Percentiles rank a stretch among this genome's conserved stretches.
Conservation (phyloP, 2,797 vertebrate species). For the Anguilla megastoma region DNA sequence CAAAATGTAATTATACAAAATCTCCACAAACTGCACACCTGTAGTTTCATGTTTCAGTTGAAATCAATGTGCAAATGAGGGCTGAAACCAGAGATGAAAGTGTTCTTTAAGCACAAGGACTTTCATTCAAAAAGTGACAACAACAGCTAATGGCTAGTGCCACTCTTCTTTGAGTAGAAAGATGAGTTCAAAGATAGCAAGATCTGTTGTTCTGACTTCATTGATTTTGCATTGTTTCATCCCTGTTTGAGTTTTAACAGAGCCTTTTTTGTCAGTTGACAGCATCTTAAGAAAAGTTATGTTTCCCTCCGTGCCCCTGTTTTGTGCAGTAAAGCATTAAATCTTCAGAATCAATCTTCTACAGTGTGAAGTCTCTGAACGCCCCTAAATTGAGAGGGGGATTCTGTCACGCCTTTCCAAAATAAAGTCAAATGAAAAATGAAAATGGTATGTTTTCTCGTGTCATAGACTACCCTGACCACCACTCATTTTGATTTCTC, state of each 20-base stretch:
- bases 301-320: background rate
- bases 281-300: slow-evolving; percentile 5
- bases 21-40: background rate
- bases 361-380: background rate
- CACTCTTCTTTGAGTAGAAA: slow-evolving; percentile 10
- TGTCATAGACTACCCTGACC: background rate
- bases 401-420: background rate
- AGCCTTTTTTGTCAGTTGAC: slow-evolving; percentile 3
- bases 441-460: background rate
- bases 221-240: slow-evolving; percentile 14
- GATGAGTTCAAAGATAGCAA: slow-evolving; percentile 6
- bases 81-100: background rate
- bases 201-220: slow-evolving; percentile 5
- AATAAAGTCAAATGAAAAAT: slow-evolving; percentile 1
- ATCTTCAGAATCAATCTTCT: background rate
- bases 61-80: background rate
- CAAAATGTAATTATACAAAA: background rate
- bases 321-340: background rate
- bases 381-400: background rate
- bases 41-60: background rate
- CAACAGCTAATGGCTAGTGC: background rate
- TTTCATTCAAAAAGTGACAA: background rate
- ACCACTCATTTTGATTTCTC: background rate
- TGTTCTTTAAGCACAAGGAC: background rate
- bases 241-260: slow-evolving; percentile 11